Evolutionary conservation across 1,140 invertebrate genomes (phyloP).

Genomic region (Leguminivora glycinivorella): DNA sequence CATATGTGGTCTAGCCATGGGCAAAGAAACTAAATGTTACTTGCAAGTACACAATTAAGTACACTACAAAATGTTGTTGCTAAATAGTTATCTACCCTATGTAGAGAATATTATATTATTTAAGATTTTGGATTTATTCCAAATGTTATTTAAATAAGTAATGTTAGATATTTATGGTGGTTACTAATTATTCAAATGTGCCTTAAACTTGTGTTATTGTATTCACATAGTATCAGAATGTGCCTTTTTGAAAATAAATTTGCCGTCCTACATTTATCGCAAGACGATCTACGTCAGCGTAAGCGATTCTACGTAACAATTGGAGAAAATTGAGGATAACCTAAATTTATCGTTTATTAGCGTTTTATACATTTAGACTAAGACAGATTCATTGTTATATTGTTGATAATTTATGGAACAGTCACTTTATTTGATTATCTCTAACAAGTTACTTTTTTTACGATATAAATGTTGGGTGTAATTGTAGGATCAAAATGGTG

Average conservation of each 20-base stretch:
- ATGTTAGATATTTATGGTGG: slow-evolving; percentile 19
- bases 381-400: background rate
- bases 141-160: background rate
- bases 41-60: background rate
- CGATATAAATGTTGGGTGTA: background rate
- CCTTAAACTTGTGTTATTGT: slow-evolving; percentile 17
- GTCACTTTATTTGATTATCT: background rate
- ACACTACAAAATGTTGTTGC: background rate
- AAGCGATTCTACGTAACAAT: background rate
- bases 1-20: slow-evolving; percentile 83
- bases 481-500: background rate
- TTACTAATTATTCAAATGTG: slow-evolving; percentile 18
- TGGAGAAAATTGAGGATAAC: background rate
- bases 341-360: background rate
- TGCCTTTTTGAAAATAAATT: slow-evolving; percentile 16
- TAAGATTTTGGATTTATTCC: slow-evolving; percentile 1
- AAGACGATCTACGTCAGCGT: background rate
- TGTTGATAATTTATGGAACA: slow-evolving; percentile 3
- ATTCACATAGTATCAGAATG: background rate
- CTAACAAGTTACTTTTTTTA: background rate
- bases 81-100: background rate
- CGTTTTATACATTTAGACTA: background rate
- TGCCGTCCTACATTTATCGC: slow-evolving; percentile 17
- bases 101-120: background rate
- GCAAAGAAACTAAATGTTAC: slow-evolving; percentile 79